Evolutionary conservation across 1,140 invertebrate species (phyloP), one percentile per base, ranked within the genome.

Genomic region (Penaeus chinensis): DNA sequence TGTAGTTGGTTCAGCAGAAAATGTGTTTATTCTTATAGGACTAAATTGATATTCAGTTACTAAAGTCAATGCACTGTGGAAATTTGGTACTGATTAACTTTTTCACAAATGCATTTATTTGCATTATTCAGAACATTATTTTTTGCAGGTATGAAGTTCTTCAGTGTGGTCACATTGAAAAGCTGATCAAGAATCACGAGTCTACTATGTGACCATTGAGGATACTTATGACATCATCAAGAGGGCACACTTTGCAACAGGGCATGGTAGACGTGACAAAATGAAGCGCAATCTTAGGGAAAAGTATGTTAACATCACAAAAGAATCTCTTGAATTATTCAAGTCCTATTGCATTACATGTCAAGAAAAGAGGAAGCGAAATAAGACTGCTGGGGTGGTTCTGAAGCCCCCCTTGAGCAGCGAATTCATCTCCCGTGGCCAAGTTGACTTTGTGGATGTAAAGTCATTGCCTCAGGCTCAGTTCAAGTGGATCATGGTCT

Each of bases 251-350:
- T 7, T 69, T 22, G 19, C 66, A 69, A 24, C 11, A 69, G 22
- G 11, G 27, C 10, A 27, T 24, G 66, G 66, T 69, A 5, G 66
- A 22, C 11, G 19, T 69, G 66, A 20, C 0, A 69, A 2, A 8
- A 16, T 69, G 66, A 69, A 69, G 42, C 4, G n/a, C 42, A 10
- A 42, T 54, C 76, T 78, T 78, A 16, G n/a, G 42, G 22, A 5
- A 78, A 78, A 42, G 76, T 78, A 78, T 54, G 76, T 37, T 27
- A 78, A 27, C 76, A 32, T 32, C 32, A 32, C 32, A 32, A 32
- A 32, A 32, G 32, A 32, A 32, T 0, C 32, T 32, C 32, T 27
- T 78, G 11, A 69, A 27, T 10, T 69, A 27, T 69, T 69, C 27
- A 69, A 69, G 65, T 69, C 65, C 27, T 69, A 69, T 27, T 69